Base-by-base conservation (phyloP, 2,113 vertebrate species). In the Misgurnus anguillicaudatus region DNA sequence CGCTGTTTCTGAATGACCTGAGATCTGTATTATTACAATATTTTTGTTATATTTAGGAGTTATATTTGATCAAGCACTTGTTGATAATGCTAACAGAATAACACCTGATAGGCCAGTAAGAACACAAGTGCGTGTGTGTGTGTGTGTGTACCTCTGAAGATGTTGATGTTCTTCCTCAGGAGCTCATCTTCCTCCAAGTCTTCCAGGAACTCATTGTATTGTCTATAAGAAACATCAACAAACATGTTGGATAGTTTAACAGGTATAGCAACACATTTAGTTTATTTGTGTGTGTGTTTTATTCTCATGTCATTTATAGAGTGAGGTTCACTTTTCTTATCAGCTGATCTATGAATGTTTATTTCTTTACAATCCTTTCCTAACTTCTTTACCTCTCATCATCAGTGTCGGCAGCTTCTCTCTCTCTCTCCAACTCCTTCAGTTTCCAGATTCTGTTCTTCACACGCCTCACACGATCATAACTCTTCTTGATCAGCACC, bases 141-240 rank as follows among this genome's bases (percentile, higher is more conserved):
- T 31, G 24, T 31, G 24, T 1, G 0, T 31, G 7, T 14, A 98
- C 98, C 96, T 94, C 91, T 94, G 84, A 95, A 99, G 88, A 99
- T 98, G 88, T 98, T 98, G 77, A 99, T 60, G 24, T 98, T 99
- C 88, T 97, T 99, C 81, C 98, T 94, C 77, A 98, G 92, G n/a
- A 93, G 80, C 82, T 98, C 97, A 86, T 99, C 98, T 83, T 99
- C 98, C 87, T 99, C 98, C 9, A 99, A 94, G 89, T 99, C 97
- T 88, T 99, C 98, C 83, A 99, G 92, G 90, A 99, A 99, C 87
- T 99, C 98, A 82, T 97, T 94, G 87, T 96, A 99, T 89, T 99
- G 96, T 48, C 98, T 99, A 80, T 67, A 65, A 66, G 9, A 86
- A 58, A 82, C 24, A 64, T 53, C 17, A 61, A 21, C 21, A 57